Evolutionary conservation across 2,113 vertebrate genomes (phyloP).

Genomic region (Gnathonemus longibarbis): DNA sequence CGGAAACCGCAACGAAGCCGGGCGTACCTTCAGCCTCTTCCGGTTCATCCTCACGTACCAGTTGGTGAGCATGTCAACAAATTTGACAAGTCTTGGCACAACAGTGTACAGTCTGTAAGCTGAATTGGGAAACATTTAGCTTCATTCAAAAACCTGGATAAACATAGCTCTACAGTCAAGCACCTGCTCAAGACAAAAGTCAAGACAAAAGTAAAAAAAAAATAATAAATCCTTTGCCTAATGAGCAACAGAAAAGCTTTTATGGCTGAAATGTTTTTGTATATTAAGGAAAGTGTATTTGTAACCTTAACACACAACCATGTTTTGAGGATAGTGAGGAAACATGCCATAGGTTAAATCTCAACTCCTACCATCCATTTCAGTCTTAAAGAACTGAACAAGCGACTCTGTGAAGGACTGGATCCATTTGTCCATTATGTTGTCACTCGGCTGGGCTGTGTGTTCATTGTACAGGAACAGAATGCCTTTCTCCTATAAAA

Average conservation of each 20-base stretch:
- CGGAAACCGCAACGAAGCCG: background rate
- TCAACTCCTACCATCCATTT: slow-evolving; percentile 79
- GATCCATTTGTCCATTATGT: slow-evolving; percentile 96
- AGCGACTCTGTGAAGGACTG: slow-evolving; percentile 94
- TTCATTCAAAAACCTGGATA: slow-evolving; percentile 4
- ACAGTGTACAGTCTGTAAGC: slow-evolving; percentile 90
- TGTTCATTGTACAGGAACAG: slow-evolving; percentile 84
- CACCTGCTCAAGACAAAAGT: background rate
- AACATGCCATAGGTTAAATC: too few relatives aligned
- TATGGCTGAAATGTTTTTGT: background rate
- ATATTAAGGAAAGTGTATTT: background rate
- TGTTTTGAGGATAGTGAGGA: background rate
- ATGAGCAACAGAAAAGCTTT: background rate
- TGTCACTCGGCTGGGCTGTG: slow-evolving; percentile 68
- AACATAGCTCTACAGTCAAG: background rate
- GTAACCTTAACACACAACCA: background rate
- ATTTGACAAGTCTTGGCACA: slow-evolving; percentile 90
- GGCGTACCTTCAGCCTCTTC: slow-evolving; percentile 84
- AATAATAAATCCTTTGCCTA: background rate
- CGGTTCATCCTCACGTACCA: slow-evolving; percentile 98
- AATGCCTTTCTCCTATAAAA: slow-evolving; percentile 71
- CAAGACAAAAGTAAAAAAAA: background rate
- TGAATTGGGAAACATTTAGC: slow-evolving; percentile 42
- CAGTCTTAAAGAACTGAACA: slow-evolving; percentile 83
- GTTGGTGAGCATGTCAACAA: slow-evolving; percentile 93